Percentiles rank a stretch among this genome's conserved stretches.
Evolutionary conservation across 2,797 vertebrate genomes (phyloP).

Genomic region (Danio tinwini): DNA sequence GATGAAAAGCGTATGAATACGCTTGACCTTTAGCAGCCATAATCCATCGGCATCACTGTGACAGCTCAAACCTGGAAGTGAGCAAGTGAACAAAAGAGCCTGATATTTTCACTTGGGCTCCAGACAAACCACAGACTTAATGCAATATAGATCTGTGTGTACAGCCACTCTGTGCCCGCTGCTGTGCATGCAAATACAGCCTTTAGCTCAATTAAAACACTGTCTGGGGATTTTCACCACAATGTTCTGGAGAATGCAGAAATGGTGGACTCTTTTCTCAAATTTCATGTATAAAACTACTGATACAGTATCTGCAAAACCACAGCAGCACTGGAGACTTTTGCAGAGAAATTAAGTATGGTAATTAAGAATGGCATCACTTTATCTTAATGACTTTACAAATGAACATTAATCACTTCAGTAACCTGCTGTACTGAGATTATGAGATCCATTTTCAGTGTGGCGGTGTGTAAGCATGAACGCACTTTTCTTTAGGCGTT

Average conservation of each 20-base stretch:
- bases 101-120: constrained; percentile 38
- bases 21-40: constrained; percentile 25
- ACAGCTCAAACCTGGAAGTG: constrained; percentile 19
- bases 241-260: constrained; percentile 2
- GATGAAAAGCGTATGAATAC: constrained; percentile 5
- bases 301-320: neutral
- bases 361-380: constrained; percentile 1
- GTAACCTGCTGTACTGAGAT: constrained; percentile 13
- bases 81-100: constrained; percentile 25
- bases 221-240: neutral
- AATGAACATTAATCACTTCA: neutral
- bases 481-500: neutral
- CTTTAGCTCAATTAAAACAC: neutral
- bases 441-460: neutral
- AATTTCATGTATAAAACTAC: neutral
- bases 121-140: constrained; percentile 32
- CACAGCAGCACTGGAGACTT: neutral
- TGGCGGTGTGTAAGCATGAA: neutral
- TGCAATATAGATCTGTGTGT: constrained; percentile 41
- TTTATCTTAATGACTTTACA: neutral
- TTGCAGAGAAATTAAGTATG: neutral
- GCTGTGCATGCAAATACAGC: constrained; percentile 30
- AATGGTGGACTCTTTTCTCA: neutral
- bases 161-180: neutral
- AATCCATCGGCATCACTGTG: neutral